Conservation (phyloP, 23 tunicate species). For the Styela clava region DNA sequence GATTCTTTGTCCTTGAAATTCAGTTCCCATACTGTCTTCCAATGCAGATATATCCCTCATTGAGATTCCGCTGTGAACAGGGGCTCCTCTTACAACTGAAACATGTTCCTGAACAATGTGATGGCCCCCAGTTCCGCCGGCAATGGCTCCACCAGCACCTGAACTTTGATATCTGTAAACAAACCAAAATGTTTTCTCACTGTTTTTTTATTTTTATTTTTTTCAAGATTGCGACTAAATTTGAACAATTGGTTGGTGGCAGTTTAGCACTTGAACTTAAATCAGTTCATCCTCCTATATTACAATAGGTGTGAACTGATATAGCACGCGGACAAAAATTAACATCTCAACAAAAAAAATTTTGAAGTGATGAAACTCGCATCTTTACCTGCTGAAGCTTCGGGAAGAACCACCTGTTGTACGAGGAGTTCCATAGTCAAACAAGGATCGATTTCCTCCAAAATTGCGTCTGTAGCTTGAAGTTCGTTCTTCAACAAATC, state of each 20-base stretch:
- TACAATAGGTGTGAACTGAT: too few relatives aligned
- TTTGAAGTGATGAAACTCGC: too few relatives aligned
- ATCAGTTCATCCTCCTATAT: neutral
- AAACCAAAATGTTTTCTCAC: neutral
- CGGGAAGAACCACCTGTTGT: neutral
- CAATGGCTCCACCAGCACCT: neutral
- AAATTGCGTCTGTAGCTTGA: constrained; percentile 93
- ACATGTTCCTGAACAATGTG: constrained; percentile 30
- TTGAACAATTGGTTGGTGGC: neutral
- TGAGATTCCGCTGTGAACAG: constrained; percentile 51
- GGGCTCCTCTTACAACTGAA: constrained; percentile 34
- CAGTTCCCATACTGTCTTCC: constrained; percentile 78
- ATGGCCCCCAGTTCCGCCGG: neutral
- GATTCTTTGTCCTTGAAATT: constrained; percentile 74
- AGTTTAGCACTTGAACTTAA: neutral
- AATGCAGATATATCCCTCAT: constrained; percentile 81
- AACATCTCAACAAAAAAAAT: too few relatives aligned
- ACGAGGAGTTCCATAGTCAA: constrained; percentile 22
- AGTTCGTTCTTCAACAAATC: constrained; percentile 65
- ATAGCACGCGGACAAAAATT: too few relatives aligned
- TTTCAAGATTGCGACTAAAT: neutral
- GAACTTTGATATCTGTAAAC: neutral
- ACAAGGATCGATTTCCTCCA: constrained; percentile 61
- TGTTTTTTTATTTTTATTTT: neutral
- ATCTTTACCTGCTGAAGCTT: neutral